Percentiles rank a stretch among this genome's conserved stretches.
These are phyloP conservation scores for Patiria miniata DNA, from an alignment of 35 echinoderm and acorn worm species.

Conservation along the genomic window DNA sequence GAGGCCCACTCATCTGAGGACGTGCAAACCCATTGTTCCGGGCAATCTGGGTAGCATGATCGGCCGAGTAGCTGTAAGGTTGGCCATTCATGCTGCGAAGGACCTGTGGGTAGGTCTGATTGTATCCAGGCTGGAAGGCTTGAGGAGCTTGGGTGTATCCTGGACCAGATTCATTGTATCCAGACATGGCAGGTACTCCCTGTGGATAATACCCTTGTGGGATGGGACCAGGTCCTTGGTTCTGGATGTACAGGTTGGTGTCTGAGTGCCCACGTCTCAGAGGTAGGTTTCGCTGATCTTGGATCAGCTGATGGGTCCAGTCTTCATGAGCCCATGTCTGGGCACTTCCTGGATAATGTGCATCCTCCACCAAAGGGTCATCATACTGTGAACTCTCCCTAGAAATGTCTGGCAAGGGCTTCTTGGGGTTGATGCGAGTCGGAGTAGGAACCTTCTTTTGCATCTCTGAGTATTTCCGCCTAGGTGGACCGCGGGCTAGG, in stretches of 20 bases:
- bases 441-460: slow-evolving; percentile 25
- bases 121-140: slow-evolving; percentile 21
- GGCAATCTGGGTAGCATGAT: slow-evolving; percentile 75
- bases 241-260: slow-evolving; percentile 53
- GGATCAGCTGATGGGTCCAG: slow-evolving; percentile 57
- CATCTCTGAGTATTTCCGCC: slow-evolving; percentile 38
- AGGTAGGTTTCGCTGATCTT: slow-evolving; percentile 58
- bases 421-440: slow-evolving; percentile 56
- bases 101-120: slow-evolving; percentile 23
- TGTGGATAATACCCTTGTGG: slow-evolving; percentile 38
- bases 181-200: background rate
- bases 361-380: slow-evolving; percentile 1
- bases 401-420: slow-evolving; percentile 85
- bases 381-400: slow-evolving; percentile 62
- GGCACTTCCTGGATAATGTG: slow-evolving; percentile 46
- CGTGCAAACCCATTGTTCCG: slow-evolving; percentile 58
- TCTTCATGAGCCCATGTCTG: slow-evolving; percentile 47
- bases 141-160: background rate
- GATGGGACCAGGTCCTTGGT: background rate
- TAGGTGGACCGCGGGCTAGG: slow-evolving; percentile 39
- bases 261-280: slow-evolving; percentile 78
- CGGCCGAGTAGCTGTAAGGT: slow-evolving; percentile 81
- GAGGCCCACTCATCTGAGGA: slow-evolving; percentile 1
- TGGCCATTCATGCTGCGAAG: slow-evolving; percentile 30
- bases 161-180: background rate